Evolutionary conservation across 2,113 vertebrate genomes (phyloP), one percentile per base, ranked within the genome.

Genomic region (Ornithorhynchus anatinus): DNA sequence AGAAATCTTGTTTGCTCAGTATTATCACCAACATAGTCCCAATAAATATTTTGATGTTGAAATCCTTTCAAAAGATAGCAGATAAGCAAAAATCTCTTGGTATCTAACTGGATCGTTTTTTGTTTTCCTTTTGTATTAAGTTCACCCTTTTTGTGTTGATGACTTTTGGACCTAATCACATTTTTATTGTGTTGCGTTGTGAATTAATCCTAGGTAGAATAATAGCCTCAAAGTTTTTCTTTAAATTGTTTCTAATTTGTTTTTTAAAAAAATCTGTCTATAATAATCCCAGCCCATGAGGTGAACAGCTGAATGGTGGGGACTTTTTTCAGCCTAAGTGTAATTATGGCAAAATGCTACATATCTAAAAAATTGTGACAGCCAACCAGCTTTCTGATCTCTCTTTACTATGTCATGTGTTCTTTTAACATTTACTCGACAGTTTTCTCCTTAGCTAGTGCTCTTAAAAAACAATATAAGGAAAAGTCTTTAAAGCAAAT

Each of bases 191-290:
- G 23, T 48, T 14, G 13, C 38, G 8, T 39, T 12, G 13, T 80
- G 25, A 75, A 58, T 77, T 54, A 42, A 70, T n/a, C 59, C 22
- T 50, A 57, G 23, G 61, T 68, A 44, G 52, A 57, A 68, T n/a
- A n/a, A n/a, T n/a, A n/a, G n/a, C n/a, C n/a, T n/a, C n/a, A n/a
- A n/a, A n/a, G n/a, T n/a, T n/a, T n/a, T n/a, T n/a, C n/a, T n/a
- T n/a, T n/a, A n/a, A n/a, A n/a, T n/a, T n/a, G n/a, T n/a, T n/a
- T n/a, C n/a, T n/a, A n/a, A n/a, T n/a, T n/a, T n/a, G n/a, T n/a
- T n/a, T n/a, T n/a, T n/a, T n/a, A n/a, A n/a, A n/a, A n/a, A n/a
- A n/a, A n/a, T n/a, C n/a, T n/a, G n/a, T n/a, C n/a, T n/a, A n/a
- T n/a, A n/a, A n/a, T n/a, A n/a, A n/a, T n/a, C n/a, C n/a, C n/a